Evolutionary conservation across 2,888 invertebrate genomes (phyloP), one percentile per base, ranked within the genome.

Genomic region (Noctua fimbriata): DNA sequence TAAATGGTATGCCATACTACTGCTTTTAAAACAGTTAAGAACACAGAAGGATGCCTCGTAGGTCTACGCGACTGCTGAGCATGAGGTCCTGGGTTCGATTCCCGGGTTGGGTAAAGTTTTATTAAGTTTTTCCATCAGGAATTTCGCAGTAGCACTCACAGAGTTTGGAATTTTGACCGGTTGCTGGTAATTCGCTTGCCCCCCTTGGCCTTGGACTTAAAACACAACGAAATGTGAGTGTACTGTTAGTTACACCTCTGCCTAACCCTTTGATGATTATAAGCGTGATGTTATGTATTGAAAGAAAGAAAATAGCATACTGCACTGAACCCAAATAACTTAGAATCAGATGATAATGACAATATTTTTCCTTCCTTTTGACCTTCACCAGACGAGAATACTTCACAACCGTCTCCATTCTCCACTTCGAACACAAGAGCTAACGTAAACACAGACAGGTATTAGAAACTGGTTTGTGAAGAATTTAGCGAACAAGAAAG

Each of bases 401-500:
- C 14, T 47, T 71, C 47, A n/a, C n/a, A 36, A 10, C 36, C 10
- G n/a, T 16, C 24, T 72, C 24, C 9, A 41, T 16, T 75, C 21
- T 16, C 49, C 18, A 52, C 16, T 49, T 21, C 36, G 49, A 28
- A 49, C 12, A 55, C n/a, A 55, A 67, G 36, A 41, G 7, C 69
- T 16, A 73, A 83, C 9, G 36, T 52, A 47, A 84, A 74, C n/a
- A 79, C n/a, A 60, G 66, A 55, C 80, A 63, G 10, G 69, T 73
- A 77, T 60, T 69, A 78, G 78, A 78, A 78, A 85, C 76, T 2
- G n/a, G 81, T 83, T 73, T 55, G 41, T 47, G 18, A 82, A 77
- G 75, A 76, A 76, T 72, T 80, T 76, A 76, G 74, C 58, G 47
- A 36, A 49, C 32, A 85, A 60, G 87, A 88, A 88, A 87, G 83